Evolutionary conservation across 2,113 vertebrate genomes (phyloP).

Genomic region (Calonectris borealis): DNA sequence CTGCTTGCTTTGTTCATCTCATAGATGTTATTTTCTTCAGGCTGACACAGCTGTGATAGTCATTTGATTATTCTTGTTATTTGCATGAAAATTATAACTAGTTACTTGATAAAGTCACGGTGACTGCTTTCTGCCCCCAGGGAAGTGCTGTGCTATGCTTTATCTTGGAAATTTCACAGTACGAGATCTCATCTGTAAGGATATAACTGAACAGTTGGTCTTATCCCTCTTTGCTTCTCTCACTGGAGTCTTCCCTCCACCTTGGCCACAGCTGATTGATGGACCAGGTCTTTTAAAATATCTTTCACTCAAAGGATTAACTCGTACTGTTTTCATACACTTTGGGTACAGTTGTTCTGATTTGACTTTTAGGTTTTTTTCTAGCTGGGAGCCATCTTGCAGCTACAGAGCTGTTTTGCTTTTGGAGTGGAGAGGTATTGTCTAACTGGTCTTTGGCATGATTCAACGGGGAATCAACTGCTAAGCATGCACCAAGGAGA

Average conservation of each 20-base stretch:
- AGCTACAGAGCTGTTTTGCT: not conserved
- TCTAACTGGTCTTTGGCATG: too few species aligned
- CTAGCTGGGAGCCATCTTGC: not conserved
- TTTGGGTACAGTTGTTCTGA: not conserved
- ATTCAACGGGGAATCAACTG: rapidly evolving
- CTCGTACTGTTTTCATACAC: rapidly evolving
- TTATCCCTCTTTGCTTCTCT: not conserved
- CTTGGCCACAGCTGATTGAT: not conserved
- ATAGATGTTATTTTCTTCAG: not conserved
- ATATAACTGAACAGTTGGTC: not conserved
- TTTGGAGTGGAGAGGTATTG: not conserved
- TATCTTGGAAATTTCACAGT: not conserved
- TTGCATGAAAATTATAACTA: not conserved
- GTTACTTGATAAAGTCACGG: not conserved
- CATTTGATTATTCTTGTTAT: not conserved
- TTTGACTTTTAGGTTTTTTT: not conserved
- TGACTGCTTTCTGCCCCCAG: not conserved
- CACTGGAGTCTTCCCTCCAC: not conserved
- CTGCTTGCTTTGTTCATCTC: not conserved
- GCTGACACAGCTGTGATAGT: not conserved
- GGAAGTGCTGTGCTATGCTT: not conserved
- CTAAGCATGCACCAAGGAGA: rapidly evolving
- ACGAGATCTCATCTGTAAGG: not conserved
- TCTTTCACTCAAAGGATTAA: not conserved
- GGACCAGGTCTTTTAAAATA: not conserved